phyloP scores from a whole-genome alignment of 2,888 invertebrate species.

The Flexamia atlantica region DNA sequence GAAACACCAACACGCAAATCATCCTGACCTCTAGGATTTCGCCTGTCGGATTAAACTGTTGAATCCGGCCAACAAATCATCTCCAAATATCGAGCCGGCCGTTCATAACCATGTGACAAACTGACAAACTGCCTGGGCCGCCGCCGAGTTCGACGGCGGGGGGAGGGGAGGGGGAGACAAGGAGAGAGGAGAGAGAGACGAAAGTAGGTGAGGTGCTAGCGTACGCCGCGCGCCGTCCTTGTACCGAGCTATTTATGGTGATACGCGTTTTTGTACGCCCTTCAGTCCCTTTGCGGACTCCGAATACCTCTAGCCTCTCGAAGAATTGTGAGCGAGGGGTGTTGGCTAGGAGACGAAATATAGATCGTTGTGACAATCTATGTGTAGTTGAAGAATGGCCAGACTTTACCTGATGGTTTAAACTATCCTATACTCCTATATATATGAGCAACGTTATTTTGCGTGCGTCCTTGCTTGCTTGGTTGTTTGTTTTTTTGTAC shows the following conservation, averaged over 20 bases:
- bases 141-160: background rate
- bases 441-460: too few relatives aligned
- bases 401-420: too few relatives aligned
- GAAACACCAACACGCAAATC: background rate
- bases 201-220: constrained; percentile 40
- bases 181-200: constrained; percentile 41
- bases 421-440: too few relatives aligned
- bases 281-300: background rate
- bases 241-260: constrained; percentile 28
- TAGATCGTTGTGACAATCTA: too few relatives aligned
- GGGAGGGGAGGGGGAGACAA: constrained; percentile 3
- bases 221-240: constrained; percentile 11
- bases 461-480: too few relatives aligned
- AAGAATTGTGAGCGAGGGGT: too few relatives aligned
- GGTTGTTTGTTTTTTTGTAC: too few relatives aligned
- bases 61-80: constrained; percentile 32
- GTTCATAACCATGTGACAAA: constrained; percentile 6
- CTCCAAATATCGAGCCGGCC: constrained; percentile 37
- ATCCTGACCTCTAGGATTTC: background rate
- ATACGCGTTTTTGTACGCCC: constrained; percentile 15
- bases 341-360: too few relatives aligned
- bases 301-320: background rate
- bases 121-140: constrained; percentile 37
- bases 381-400: too few relatives aligned
- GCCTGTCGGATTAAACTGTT: constrained; percentile 27